Evolutionary conservation across 2,797 vertebrate species (phyloP), one percentile per base, ranked within the genome.

Genomic region (Agapornis canus): DNA sequence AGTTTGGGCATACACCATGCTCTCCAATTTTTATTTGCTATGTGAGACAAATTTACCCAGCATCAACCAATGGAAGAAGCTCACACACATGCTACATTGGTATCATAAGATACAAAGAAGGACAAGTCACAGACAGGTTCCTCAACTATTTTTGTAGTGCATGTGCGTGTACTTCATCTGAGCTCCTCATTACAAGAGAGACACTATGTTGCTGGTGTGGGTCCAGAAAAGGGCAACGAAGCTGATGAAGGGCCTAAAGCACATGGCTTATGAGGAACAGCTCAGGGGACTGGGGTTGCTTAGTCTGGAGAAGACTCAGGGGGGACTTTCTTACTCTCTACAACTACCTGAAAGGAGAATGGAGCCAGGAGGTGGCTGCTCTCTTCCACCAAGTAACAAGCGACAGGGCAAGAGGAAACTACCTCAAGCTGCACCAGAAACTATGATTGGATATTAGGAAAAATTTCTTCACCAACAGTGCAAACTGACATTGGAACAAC

Each of bases 41-140:
- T 29, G 18, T 3, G 18, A 42, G 9, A 6, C 25, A 1, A 68
- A 37, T 22, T 92, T 48, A 92, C 9, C 31, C 32, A 14, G 7
- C 2, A 2, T 45, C 60, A 64, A 70, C 45, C 49, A 59, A 6
- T 2, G 5, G 5, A 10, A 84, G 31, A 43, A 82, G n/a, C 37
- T 43, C 39, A 8, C 35, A n/a, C 9, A 60, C 12, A 9, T 32
- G 7, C 40, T 9, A 5, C 32, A 5, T 0, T 42, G 22, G 7
- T 16, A 9, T 31, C 54, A 47, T 1, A 52, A 19, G 21, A 59
- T 54, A 83, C 45, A 27, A 16, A 57, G 16, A 65, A 47, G 19
- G 9, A 7, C 19, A 69, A 48, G 17, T 26, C 52, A 56, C 25
- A 82, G 19, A 57, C 27, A 63, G 57, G 29, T 32, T 69, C 27